Base-by-base conservation (phyloP, 2,797 vertebrate genomes). In the Helarctos malayanus region DNA sequence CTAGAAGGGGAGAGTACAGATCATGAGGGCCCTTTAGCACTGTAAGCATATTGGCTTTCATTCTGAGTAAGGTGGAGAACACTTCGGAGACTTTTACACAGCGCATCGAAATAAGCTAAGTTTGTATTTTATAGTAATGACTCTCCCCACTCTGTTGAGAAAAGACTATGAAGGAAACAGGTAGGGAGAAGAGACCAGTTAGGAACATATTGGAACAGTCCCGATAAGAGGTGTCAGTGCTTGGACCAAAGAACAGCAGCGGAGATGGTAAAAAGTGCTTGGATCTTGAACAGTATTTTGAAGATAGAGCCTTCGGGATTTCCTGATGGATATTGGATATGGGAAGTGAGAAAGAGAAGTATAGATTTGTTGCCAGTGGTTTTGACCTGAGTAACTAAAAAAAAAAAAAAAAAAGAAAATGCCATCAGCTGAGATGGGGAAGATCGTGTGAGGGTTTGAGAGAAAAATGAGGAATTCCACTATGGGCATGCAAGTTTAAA, bases 1-100 rank as follows among this genome's bases (percentile, higher is more conserved):
- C 11, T 11, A 59, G 5, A 2, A 2, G 3, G 7, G 0, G n/a
- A 29, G 23, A 47, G 1, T 18, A 23, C 4, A 9, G 41, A 29
- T 19, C 47, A 2, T 4, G 19, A 45, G 56, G 19, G 21, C 12
- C 29, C 15, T 7, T 59, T 41, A 6, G n/a, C 15, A 73, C 15
- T 0, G 2, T 29, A 29, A 92, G 35, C 19, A 75, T 63, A 2
- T 59, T 3, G 27, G 7, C 69, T 86, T n/a, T 19, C 8, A 12
- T 49, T 63, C 47, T 76, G 54, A 88, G 29, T 35, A 71, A 63
- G 41, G 19, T 47, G 27, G 45, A 27, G 35, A 81, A 69, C 12
- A 14, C 19, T 61, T 61, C 35, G n/a, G 23, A 91, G 52, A 16
- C 11, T 41, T 89, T 56, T 68, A 11, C 75, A 59, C 11, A 90